Percentiles rank a stretch among this genome's conserved stretches.
Conservation (phyloP, 2,888 invertebrate species). For the Caenorhabditis sp. region DNA sequence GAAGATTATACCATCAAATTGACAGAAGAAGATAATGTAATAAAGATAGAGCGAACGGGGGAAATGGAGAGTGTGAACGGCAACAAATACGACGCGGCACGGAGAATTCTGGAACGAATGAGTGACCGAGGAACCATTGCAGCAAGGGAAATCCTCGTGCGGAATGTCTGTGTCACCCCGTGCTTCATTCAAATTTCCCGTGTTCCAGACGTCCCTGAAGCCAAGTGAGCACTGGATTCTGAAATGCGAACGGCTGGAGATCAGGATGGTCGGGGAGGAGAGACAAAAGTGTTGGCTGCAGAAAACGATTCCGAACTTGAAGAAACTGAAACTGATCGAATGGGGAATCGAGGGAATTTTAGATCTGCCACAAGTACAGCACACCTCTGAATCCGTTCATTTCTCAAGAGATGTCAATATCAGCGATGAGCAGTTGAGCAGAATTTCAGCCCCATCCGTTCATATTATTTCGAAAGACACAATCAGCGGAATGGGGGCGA, state of each 20-base stretch:
- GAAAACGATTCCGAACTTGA: constrained; percentile 11
- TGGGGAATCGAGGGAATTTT: constrained; percentile 1
- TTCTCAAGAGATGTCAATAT: constrained; percentile 4
- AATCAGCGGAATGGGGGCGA: constrained; percentile 6
- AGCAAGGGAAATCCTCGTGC: neutral
- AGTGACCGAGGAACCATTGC: neutral
- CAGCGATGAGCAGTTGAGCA: constrained; percentile 11
- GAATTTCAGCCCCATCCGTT: neutral
- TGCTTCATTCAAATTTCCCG: too few relatives aligned
- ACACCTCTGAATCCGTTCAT: neutral
- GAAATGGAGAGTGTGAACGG: neutral
- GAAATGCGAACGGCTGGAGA: constrained; percentile 3
- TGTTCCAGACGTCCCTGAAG: constrained; percentile 1
- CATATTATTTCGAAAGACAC: neutral
- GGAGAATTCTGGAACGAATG: neutral
- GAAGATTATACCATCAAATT: neutral
- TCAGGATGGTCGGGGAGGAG: constrained; percentile 7
- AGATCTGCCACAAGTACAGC: neutral
- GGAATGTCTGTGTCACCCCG: too few relatives aligned
- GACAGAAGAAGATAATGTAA: neutral
- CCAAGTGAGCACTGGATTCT: constrained; percentile 6
- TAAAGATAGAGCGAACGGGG: neutral
- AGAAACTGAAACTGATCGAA: neutral
- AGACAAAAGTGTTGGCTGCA: neutral
- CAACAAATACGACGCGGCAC: constrained; percentile 1